phyloP scores from a whole-genome alignment of 1,140 invertebrate genomes.

The Triops longicaudatus region DNA sequence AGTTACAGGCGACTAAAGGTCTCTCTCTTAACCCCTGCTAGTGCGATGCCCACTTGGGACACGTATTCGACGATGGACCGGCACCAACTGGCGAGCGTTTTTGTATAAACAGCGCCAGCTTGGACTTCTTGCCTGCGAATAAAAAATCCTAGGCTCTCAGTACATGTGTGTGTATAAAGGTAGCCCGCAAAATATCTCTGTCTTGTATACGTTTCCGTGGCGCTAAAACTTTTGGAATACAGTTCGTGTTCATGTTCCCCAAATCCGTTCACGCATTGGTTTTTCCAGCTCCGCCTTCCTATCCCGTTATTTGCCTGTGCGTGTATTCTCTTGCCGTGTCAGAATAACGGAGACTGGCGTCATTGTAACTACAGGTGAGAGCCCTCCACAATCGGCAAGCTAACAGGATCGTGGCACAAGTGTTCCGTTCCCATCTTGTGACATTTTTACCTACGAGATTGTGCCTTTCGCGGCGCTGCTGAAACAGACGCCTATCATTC shows the following conservation, averaged over 20 bases:
- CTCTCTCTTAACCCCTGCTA: slow-evolving; percentile 36
- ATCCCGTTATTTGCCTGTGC: background rate
- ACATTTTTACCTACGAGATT: background rate
- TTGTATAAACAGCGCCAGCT: slow-evolving; percentile 87
- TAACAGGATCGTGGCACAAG: background rate
- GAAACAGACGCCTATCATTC: background rate
- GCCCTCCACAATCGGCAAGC: background rate
- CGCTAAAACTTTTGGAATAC: background rate
- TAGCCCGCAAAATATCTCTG: background rate
- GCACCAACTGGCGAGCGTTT: slow-evolving; percentile 85
- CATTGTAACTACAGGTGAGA: background rate
- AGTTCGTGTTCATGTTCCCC: background rate
- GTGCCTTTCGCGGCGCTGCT: background rate
- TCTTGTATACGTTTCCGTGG: background rate
- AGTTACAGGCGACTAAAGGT: slow-evolving; percentile 14
- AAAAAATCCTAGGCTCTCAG: background rate
- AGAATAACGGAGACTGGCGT: background rate
- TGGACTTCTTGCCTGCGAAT: slow-evolving; percentile 57
- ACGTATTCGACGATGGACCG: slow-evolving; percentile 96
- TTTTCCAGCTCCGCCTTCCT: background rate
- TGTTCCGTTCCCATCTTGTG: slow-evolving; percentile 2
- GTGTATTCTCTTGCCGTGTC: background rate
- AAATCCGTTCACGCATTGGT: background rate
- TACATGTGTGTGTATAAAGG: background rate
- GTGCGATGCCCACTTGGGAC: slow-evolving; percentile 89